These are phyloP conservation scores for Pygathrix nemaeus DNA, from an alignment of 2,113 vertebrate species.

Conservation along the genomic window DNA sequence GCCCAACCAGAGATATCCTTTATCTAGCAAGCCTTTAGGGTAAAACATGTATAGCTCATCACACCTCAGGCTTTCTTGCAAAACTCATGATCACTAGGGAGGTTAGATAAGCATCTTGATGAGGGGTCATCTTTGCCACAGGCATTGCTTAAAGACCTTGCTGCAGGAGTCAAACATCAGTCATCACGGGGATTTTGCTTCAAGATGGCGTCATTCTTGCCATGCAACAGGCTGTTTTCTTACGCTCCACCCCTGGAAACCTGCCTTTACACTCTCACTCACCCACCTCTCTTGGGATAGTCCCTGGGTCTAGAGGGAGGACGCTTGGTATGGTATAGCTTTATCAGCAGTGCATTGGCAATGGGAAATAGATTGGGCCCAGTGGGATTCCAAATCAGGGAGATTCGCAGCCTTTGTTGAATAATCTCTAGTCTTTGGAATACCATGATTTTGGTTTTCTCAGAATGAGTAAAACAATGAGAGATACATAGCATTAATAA, in stretches of 20 bases:
- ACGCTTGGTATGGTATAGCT: not conserved
- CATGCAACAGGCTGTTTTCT: not conserved
- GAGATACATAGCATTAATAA: not conserved
- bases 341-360: not conserved
- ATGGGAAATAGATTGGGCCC: not conserved
- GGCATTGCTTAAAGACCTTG: not conserved
- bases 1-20: not conserved
- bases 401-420: not conserved
- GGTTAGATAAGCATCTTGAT: not conserved
- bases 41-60: not conserved
- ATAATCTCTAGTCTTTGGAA: not conserved
- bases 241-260: not conserved
- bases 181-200: not conserved
- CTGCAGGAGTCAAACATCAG: not conserved
- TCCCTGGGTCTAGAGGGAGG: not conserved
- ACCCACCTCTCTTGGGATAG: not conserved
- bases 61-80: not conserved
- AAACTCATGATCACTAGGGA: not conserved
- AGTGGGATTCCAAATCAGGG: not conserved
- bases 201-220: not conserved
- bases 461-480: not conserved
- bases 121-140: not conserved
- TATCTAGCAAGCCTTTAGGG: not conserved
- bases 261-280: not conserved
- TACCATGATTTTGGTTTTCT: not conserved